Base-by-base conservation (phyloP, 2,888 invertebrate genomes). In the Platycheirus albimanus region DNA sequence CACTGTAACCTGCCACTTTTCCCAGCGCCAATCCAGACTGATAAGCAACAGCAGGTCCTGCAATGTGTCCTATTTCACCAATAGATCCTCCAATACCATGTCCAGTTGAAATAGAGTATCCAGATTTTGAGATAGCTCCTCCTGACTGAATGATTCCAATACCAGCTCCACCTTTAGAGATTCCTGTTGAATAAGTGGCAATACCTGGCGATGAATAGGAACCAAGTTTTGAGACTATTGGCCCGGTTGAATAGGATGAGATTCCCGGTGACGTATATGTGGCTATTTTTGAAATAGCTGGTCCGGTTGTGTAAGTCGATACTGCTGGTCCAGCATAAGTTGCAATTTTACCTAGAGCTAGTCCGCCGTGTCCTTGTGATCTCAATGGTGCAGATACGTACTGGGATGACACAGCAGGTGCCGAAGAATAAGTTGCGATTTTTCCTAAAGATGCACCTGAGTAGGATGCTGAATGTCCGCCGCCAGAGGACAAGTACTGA, bases 381-480 rank as follows among this genome's bases (percentile, higher is more conserved):
- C 86, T 58, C 1, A 84, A 75, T 3, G 88, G 87, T 10, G 87
- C 85, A 1, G 89, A 88, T 1, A 88, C 86, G 63, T 88, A 88
- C 17, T 88, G 87, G 70, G 87, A 86, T 2, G 89, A 87, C 4
- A 87, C 85, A 3, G 85, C 87, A 70, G 3, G 83, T 19, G 78
- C 83, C 0, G 84, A 77, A 0, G 80, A 69, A 30, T 86, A 86
- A 19, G 84, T 74, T 28, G 79, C 72, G 6, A 83, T 75, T 49
- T 84, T 78, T 2, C 83, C 61, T 1, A 86, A 10, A n/a, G 75
- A 69, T 41, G 86, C 71, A 2, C 72, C 70, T 10, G 66, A 52
- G 61, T 89, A 91, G 11, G 17, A 91, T 7, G 70, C 91, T 1
- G 87, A 87, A 56, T 58, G 56, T 8, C 56, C 41, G 1, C 86